phyloP scores from a whole-genome alignment of 2,797 vertebrate species.

The Tapirus indicus region DNA sequence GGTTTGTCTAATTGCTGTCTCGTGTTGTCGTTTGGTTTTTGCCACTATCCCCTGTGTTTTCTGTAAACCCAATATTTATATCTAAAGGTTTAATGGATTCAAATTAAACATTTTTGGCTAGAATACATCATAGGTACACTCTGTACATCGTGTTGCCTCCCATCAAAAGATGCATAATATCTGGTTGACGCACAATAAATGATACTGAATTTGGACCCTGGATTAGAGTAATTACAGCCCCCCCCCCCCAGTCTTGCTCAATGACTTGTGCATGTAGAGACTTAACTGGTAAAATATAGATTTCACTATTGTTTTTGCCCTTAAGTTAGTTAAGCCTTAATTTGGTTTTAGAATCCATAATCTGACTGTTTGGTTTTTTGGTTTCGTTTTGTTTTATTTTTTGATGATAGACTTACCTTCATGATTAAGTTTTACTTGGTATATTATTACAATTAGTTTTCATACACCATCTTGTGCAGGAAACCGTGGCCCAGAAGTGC shows the following conservation, averaged over 20 bases:
- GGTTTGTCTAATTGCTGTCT: conserved; percentile 6
- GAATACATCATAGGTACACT: background rate
- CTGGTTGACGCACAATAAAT: background rate
- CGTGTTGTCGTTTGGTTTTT: conserved; percentile 17
- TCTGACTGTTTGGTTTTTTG: conserved; percentile 31
- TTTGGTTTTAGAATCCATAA: conserved; percentile 26
- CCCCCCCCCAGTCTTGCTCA: background rate
- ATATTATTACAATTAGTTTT: conserved; percentile 43
- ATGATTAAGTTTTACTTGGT: conserved; percentile 48
- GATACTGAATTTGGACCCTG: background rate
- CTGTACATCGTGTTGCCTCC: background rate
- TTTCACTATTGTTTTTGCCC: conserved; percentile 1
- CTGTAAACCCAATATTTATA: background rate
- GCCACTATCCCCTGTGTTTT: background rate
- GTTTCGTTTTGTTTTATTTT: conserved; percentile 50
- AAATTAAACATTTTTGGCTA: conserved; percentile 35
- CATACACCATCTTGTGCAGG: background rate
- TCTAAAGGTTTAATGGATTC: conserved; percentile 18
- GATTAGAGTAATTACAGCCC: background rate
- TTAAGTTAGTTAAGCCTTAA: background rate
- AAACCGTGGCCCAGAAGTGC: background rate
- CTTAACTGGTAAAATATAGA: background rate
- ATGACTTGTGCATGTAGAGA: background rate
- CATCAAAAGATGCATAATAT: background rate
- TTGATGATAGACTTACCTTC: background rate